A percentile compares a stretch with the other conserved stretches of the same genome.
Evolutionary conservation across 2,888 invertebrate species (phyloP).

Genomic region (Agonopterix heracliana): DNA sequence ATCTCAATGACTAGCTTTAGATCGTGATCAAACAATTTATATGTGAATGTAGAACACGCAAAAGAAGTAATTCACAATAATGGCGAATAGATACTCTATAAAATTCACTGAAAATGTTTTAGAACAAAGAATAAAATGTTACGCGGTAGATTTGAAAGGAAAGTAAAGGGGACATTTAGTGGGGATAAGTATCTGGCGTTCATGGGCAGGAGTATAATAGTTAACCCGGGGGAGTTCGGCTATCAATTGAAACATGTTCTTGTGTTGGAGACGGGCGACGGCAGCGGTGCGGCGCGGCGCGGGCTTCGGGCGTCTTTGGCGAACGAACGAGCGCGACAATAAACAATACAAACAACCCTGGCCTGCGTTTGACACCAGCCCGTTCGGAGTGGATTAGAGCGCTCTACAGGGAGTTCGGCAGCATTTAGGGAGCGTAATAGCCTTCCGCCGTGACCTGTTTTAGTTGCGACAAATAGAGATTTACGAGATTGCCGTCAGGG

Average conservation of each 20-base stretch:
- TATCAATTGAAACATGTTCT: slow-evolving; percentile 66
- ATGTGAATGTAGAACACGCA: too few relatives aligned
- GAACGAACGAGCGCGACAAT: slow-evolving; percentile 68
- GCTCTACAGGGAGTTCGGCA: slow-evolving; percentile 71
- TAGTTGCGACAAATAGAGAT: slow-evolving; percentile 76
- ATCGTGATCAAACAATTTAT: too few relatives aligned
- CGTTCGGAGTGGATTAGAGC: slow-evolving; percentile 73
- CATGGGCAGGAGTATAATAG: slow-evolving; percentile 49
- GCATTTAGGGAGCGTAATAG: slow-evolving; percentile 74
- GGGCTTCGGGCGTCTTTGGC: slow-evolving; percentile 55
- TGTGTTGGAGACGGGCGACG: slow-evolving; percentile 4
- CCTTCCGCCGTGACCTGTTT: slow-evolving; percentile 74
- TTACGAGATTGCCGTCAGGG: slow-evolving; percentile 65
- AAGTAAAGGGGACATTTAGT: slow-evolving; percentile 39
- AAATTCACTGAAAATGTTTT: too few relatives aligned
- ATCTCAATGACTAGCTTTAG: too few relatives aligned
- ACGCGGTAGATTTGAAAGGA: slow-evolving; percentile 21
- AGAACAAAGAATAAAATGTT: too few relatives aligned
- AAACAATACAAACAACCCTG: slow-evolving; percentile 75
- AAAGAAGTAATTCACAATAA: too few relatives aligned
- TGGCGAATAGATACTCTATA: too few relatives aligned
- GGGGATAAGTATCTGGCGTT: slow-evolving; percentile 40
- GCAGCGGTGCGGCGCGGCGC: slow-evolving; percentile 24
- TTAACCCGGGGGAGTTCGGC: slow-evolving; percentile 32
- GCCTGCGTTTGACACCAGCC: slow-evolving; percentile 74